phyloP scores from a whole-genome alignment of 1,140 invertebrate genomes.

The Phymorhynchus buccinoides region DNA sequence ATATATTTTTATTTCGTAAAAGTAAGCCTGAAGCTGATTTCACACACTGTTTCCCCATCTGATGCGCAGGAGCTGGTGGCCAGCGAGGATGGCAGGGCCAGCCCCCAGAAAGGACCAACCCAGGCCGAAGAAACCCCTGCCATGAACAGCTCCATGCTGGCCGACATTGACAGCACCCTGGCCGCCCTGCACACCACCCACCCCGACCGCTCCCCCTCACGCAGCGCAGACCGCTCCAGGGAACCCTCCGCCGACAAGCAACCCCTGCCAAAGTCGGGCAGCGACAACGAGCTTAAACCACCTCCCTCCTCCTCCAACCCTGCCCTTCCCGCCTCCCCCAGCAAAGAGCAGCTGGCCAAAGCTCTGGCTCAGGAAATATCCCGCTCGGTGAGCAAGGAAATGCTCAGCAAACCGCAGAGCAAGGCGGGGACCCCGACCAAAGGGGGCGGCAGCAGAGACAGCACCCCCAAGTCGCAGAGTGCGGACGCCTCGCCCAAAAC shows the following conservation, averaged over 20 bases:
- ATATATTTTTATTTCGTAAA: too few species aligned
- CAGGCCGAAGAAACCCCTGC: background rate
- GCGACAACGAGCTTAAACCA: background rate
- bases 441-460: constrained; percentile 9
- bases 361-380: constrained; percentile 22
- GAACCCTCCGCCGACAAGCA: constrained; percentile 3
- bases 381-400: constrained; percentile 30
- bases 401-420: background rate
- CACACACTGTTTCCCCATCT: background rate
- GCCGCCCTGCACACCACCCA: constrained; percentile 32
- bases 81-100: background rate
- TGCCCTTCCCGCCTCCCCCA: background rate
- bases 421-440: constrained; percentile 23
- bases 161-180: constrained; percentile 41
- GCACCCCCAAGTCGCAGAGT: constrained; percentile 18
- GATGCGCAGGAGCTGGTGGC: constrained; percentile 22
- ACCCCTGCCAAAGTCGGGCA: background rate
- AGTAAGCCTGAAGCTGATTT: too few species aligned
- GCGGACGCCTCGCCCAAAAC: background rate
- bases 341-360: constrained; percentile 18
- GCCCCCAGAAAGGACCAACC: background rate
- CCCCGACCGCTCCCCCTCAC: background rate
- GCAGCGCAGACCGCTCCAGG: background rate
- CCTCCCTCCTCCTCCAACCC: background rate
- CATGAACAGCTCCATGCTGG: constrained; percentile 41